A percentile compares a stretch with the other conserved stretches of the same genome.
phyloP scores from a whole-genome alignment of 2,888 invertebrate genomes.

The Abrostola tripartita region DNA sequence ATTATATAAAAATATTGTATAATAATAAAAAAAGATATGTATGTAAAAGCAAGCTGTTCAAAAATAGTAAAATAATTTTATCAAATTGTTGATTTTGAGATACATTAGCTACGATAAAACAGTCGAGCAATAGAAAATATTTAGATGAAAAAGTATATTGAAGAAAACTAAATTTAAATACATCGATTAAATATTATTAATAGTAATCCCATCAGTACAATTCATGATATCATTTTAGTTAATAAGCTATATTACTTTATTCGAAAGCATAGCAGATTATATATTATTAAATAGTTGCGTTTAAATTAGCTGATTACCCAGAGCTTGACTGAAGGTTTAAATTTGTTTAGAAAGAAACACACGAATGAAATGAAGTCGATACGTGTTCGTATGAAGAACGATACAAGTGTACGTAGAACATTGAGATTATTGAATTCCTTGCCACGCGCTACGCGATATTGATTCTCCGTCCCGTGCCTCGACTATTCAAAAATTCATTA shows the following conservation, averaged over 20 bases:
- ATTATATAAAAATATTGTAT: slow-evolving; percentile 65
- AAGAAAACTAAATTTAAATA: slow-evolving; percentile 53
- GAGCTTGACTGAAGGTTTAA: slow-evolving; percentile 42
- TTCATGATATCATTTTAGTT: slow-evolving; percentile 69
- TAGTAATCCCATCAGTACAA: slow-evolving; percentile 65
- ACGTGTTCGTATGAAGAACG: slow-evolving; percentile 30
- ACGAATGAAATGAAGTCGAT: slow-evolving; percentile 30
- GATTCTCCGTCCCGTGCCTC: slow-evolving; percentile 85
- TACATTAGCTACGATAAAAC: slow-evolving; percentile 51
- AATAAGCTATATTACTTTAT: slow-evolving; percentile 55
- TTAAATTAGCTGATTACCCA: slow-evolving; percentile 27
- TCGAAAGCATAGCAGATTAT: slow-evolving; percentile 36
- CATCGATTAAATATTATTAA: slow-evolving; percentile 55
- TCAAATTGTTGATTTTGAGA: slow-evolving; percentile 62
- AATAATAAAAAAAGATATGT: slow-evolving; percentile 51
- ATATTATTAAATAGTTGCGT: slow-evolving; percentile 12
- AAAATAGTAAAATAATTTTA: slow-evolving; percentile 54
- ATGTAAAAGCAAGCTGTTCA: slow-evolving; percentile 63
- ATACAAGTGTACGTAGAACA: slow-evolving; percentile 35
- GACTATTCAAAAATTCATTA: slow-evolving; percentile 85
- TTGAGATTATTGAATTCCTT: slow-evolving; percentile 68
- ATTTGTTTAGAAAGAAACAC: slow-evolving; percentile 28
- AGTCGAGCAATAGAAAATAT: slow-evolving; percentile 52
- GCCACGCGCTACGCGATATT: slow-evolving; percentile 76
- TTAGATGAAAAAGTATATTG: slow-evolving; percentile 53